A percentile compares a stretch with the other conserved stretches of the same genome.
phyloP scores from a whole-genome alignment of 2,113 vertebrate genomes.

The Muscicapa adusta region DNA sequence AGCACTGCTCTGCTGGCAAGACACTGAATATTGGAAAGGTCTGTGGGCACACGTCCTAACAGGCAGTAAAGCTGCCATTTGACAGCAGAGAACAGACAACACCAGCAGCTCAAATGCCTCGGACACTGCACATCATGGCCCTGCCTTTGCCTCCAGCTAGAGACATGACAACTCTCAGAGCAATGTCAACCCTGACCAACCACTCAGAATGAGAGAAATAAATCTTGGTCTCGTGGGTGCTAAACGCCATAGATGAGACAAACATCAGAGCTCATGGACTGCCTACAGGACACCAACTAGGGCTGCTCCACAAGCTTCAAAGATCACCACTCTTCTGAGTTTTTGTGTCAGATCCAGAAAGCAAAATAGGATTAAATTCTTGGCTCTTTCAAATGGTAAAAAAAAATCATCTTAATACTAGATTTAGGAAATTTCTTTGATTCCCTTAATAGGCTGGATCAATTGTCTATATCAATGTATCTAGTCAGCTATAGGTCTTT shows the following conservation, averaged over 20 bases:
- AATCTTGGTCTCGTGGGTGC: background rate
- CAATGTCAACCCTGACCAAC: background rate
- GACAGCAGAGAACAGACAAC: background rate
- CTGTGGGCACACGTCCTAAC: background rate
- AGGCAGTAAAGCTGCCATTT: background rate
- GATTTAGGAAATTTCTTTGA: background rate
- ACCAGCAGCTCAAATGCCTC: background rate
- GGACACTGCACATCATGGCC: fast-evolving
- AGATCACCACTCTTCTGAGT: background rate
- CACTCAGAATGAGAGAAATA: background rate
- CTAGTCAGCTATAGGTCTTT: background rate
- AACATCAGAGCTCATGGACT: background rate
- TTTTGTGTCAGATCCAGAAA: background rate
- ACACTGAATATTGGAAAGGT: background rate
- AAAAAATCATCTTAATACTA: background rate
- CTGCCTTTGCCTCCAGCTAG: background rate
- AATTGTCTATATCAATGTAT: background rate
- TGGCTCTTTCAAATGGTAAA: background rate
- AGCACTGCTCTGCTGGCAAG: background rate
- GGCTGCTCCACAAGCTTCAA: background rate
- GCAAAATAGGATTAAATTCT: background rate
- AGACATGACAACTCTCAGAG: background rate
- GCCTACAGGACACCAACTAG: background rate
- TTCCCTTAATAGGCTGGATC: background rate
- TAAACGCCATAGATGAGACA: background rate